Evolutionary conservation across 2,888 invertebrate genomes (phyloP).

Genomic region (Melipona beecheii): DNA sequence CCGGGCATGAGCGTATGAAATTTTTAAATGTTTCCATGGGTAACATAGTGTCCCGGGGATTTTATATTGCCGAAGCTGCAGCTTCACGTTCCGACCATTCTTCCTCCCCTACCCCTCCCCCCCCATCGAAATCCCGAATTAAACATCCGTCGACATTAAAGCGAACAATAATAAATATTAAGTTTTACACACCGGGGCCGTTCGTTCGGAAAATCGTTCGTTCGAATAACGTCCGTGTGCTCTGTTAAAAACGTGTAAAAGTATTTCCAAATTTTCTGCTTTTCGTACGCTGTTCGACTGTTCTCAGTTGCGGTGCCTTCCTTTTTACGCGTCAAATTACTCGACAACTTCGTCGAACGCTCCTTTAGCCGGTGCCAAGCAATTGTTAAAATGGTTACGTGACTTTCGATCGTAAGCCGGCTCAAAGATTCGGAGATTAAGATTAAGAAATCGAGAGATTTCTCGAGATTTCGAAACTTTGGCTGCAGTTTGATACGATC

Average conservation of each 20-base stretch:
- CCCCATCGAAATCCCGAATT: neutral
- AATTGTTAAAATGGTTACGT: neutral
- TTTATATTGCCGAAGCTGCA: neutral
- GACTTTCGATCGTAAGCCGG: neutral
- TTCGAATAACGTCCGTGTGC: neutral
- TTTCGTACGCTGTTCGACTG: neutral
- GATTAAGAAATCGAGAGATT: too few species aligned
- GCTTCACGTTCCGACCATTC: neutral
- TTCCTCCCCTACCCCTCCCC: fast-evolving
- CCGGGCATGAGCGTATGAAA: neutral
- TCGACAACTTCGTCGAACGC: neutral
- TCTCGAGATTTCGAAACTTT: too few species aligned
- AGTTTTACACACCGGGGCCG: neutral
- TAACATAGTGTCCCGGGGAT: neutral
- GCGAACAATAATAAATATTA: slow-evolving; percentile 2
- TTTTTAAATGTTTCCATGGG: slow-evolving; percentile 12
- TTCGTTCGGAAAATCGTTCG: too few species aligned
- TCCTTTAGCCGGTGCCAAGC: neutral
- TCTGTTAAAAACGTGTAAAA: neutral
- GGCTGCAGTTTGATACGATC: too few species aligned
- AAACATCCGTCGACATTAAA: neutral
- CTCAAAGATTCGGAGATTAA: neutral
- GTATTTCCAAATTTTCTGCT: neutral
- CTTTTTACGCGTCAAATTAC: neutral
- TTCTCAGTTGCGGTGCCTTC: neutral